Base-by-base conservation (phyloP, 2,888 invertebrate species). In the Hydrotaea cyrtoneurina region DNA sequence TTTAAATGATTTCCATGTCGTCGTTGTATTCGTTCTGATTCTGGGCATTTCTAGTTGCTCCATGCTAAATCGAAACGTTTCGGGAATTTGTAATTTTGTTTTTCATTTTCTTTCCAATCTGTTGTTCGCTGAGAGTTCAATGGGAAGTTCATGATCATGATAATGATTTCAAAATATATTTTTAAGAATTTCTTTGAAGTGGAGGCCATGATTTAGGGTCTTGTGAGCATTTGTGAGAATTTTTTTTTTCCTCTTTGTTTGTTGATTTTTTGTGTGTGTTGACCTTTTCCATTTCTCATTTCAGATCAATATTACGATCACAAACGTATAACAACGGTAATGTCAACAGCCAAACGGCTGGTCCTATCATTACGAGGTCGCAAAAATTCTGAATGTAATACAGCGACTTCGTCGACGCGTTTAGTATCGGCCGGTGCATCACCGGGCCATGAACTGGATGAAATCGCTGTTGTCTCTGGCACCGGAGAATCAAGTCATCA, bases 401-500 rank as follows among this genome's bases (percentile, higher is more conserved):
- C 92, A 87, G 92, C 92, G 85, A 92, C 92, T 88, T 93, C 93
- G 87, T 92, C 93, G 80, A 92, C 93, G 86, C 93, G 93, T 88
- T 92, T 94, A 87, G 93, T 94, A 87, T 93, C 93, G 85, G 92
- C 92, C 86, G 91, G 92, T 87, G 90, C 90, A 82, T 92, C 92
- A 86, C 91, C 91, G 71, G 92, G 92, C 80, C 94, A 94, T 93
- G 95, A 95, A 90, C 92, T 95, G 86, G 95, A 95, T 89, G 95
- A 95, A 92, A 95, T 95, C 89, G 94, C 95, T 83, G 94, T 95
- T 87, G 95, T 95, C 86, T 94, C 94, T 71, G 95, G 94, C 87
- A 94, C 94, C 87, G 94, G 94, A 83, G 91, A 92, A 86, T 91
- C 92, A 72, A 91, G 90, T 87, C 91, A 92, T 89, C 91, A 90